These are phyloP conservation scores for Nomada goodeniana DNA, from an alignment of 2,888 invertebrate species.

Conservation along the genomic window DNA sequence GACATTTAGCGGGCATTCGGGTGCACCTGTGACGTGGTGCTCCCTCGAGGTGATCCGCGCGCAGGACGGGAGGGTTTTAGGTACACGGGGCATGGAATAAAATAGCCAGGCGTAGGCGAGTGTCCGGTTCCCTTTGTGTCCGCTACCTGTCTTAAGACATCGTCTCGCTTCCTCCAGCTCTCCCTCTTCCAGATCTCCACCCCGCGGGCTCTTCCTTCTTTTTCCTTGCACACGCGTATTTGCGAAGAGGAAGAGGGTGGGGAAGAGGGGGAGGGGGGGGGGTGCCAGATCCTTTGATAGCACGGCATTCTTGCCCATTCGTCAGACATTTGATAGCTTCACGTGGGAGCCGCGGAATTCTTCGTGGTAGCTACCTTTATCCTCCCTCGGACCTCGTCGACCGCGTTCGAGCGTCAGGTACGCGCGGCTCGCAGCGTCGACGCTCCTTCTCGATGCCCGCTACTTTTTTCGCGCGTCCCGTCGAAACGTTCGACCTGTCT, in stretches of 20 bases:
- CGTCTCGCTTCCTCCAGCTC: slow-evolving; percentile 63
- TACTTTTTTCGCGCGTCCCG: slow-evolving; percentile 12
- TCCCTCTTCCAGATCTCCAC: slow-evolving; percentile 26
- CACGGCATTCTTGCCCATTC: slow-evolving; percentile 82
- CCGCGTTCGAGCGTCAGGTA: slow-evolving; percentile 66
- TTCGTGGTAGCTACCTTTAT: slow-evolving; percentile 70
- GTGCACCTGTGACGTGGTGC: slow-evolving; percentile 78
- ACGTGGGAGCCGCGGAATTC: slow-evolving; percentile 80
- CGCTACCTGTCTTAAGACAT: slow-evolving; percentile 83
- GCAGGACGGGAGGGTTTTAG: slow-evolving; percentile 55
- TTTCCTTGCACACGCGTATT: slow-evolving; percentile 71
- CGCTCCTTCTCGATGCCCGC: slow-evolving; percentile 59
- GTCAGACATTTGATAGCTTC: slow-evolving; percentile 84
- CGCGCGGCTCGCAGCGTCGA: slow-evolving; percentile 61
- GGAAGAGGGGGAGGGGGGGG: slow-evolving; percentile 29
- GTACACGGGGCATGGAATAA: slow-evolving; percentile 68
- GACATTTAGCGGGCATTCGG: slow-evolving; percentile 76
- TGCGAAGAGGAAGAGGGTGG: slow-evolving; percentile 58
- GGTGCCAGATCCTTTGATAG: slow-evolving; percentile 81
- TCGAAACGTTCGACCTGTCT: slow-evolving; percentile 3
- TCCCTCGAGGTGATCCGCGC: slow-evolving; percentile 60
- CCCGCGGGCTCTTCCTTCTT: slow-evolving; percentile 61
- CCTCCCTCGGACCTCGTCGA: slow-evolving; percentile 59
- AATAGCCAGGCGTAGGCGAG: slow-evolving; percentile 78
- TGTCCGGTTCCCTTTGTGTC: slow-evolving; percentile 83